phyloP scores from a whole-genome alignment of 2,888 invertebrate genomes.

The Caprella mutica region DNA sequence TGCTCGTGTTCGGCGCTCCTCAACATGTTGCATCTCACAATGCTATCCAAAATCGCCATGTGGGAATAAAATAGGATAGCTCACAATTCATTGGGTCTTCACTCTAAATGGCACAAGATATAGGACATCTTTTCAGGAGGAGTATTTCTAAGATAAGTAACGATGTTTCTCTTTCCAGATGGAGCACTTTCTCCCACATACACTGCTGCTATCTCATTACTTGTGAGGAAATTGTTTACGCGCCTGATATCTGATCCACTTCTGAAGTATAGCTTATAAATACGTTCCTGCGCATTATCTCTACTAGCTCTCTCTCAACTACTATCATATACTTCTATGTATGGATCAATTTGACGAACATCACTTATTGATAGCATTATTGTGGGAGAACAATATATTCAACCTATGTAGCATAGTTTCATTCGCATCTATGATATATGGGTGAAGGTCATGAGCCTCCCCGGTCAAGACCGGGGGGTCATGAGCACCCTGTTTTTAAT shows the following conservation, averaged over 20 bases:
- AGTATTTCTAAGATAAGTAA: background rate
- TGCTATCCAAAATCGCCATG: background rate
- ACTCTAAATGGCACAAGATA: background rate
- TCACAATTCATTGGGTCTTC: no score
- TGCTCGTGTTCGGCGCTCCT: background rate
- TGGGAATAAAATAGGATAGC: background rate
- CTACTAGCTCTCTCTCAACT: background rate
- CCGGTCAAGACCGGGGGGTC: no score
- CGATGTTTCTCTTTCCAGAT: background rate
- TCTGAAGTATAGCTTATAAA: background rate
- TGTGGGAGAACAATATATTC: background rate
- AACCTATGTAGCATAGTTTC: background rate
- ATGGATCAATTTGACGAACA: background rate
- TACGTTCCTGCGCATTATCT: background rate
- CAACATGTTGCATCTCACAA: background rate
- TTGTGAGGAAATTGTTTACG: background rate
- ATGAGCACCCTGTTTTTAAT: no score
- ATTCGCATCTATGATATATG: background rate
- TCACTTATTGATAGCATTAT: no score
- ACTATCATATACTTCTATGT: background rate
- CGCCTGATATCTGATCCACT: no score
- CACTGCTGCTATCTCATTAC: background rate
- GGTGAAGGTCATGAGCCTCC: no score
- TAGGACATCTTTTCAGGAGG: background rate
- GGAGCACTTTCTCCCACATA: background rate